Conservation (phyloP, 2,888 invertebrate species). For the Sipunculus nudus region DNA sequence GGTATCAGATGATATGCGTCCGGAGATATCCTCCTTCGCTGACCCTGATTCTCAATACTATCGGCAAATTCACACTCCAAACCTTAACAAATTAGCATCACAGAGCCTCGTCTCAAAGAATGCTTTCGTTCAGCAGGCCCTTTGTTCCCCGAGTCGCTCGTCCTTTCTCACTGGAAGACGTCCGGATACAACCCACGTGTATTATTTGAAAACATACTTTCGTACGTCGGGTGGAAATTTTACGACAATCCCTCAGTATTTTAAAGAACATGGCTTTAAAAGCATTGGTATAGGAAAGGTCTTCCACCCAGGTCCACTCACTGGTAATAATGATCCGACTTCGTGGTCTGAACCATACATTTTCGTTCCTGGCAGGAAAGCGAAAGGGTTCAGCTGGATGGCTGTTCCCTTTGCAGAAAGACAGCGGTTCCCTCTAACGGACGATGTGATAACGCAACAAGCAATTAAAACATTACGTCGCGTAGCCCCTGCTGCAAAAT, state of each 20-base stretch:
- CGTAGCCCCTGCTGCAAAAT: slow-evolving; percentile 17
- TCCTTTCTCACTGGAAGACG: slow-evolving; percentile 40
- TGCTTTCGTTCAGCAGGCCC: slow-evolving; percentile 33
- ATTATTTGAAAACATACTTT: slow-evolving; percentile 32
- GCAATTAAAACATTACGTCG: slow-evolving; percentile 4
- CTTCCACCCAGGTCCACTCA: slow-evolving; percentile 33
- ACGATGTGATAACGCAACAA: background rate
- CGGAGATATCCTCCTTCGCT: no score
- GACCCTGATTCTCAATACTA: no score
- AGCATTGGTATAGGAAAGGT: slow-evolving; percentile 41
- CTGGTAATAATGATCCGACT: slow-evolving; percentile 33
- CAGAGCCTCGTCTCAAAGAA: slow-evolving; percentile 32
- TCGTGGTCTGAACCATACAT: slow-evolving; percentile 41
- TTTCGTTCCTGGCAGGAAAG: slow-evolving; percentile 18
- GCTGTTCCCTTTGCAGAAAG: background rate
- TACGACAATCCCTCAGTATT: slow-evolving; percentile 42
- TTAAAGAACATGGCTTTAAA: slow-evolving; percentile 39
- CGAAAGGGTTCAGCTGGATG: slow-evolving; percentile 24
- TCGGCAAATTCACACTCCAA: slow-evolving; percentile 40
- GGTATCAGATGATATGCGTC: no score
- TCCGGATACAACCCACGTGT: slow-evolving; percentile 42
- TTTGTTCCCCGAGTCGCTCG: slow-evolving; percentile 39
- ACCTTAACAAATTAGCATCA: slow-evolving; percentile 37
- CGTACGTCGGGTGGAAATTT: slow-evolving; percentile 40
- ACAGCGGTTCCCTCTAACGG: background rate